These are phyloP conservation scores for Brotula barbata DNA, from an alignment of 2,797 vertebrate genomes.

Conservation along the genomic window DNA sequence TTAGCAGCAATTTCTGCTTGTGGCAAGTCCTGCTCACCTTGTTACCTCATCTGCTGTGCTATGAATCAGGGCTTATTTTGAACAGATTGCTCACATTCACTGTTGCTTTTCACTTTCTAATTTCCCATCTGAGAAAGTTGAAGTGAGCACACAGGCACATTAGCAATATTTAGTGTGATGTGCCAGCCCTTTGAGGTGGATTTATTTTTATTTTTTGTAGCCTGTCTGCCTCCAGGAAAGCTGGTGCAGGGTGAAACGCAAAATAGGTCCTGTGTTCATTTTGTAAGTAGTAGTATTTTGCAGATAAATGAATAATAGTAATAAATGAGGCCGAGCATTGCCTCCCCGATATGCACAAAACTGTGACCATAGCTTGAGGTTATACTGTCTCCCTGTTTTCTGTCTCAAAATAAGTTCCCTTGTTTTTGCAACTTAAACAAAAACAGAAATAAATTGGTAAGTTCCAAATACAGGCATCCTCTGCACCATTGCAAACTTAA, in stretches of 20 bases:
- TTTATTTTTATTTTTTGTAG: conserved; percentile 17
- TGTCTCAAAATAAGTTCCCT: conserved; percentile 10
- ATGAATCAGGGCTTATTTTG: conserved; percentile 15
- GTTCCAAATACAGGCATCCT: background rate
- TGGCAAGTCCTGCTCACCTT: no score
- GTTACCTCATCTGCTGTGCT: no score
- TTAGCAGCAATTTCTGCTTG: no score
- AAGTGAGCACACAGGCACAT: conserved; percentile 38
- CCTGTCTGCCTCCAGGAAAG: conserved; percentile 43
- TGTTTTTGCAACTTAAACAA: conserved; percentile 7
- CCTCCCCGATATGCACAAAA: conserved; percentile 13
- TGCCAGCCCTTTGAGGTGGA: conserved; percentile 40
- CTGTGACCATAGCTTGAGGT: conserved; percentile 26
- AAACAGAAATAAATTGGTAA: background rate
- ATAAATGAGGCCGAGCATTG: conserved; percentile 40
- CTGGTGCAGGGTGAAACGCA: conserved; percentile 42
- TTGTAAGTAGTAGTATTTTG: conserved; percentile 36
- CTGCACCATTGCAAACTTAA: background rate
- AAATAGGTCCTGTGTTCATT: conserved; percentile 37
- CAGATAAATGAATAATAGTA: conserved; percentile 45
- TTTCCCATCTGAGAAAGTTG: conserved; percentile 33
- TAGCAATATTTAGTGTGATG: conserved; percentile 21
- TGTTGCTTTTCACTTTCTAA: conserved; percentile 20
- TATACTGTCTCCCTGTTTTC: conserved; percentile 2
- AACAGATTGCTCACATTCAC: conserved; percentile 9